phyloP scores from a whole-genome alignment of 2,797 vertebrate genomes.

The Typhlichthys subterraneus region DNA sequence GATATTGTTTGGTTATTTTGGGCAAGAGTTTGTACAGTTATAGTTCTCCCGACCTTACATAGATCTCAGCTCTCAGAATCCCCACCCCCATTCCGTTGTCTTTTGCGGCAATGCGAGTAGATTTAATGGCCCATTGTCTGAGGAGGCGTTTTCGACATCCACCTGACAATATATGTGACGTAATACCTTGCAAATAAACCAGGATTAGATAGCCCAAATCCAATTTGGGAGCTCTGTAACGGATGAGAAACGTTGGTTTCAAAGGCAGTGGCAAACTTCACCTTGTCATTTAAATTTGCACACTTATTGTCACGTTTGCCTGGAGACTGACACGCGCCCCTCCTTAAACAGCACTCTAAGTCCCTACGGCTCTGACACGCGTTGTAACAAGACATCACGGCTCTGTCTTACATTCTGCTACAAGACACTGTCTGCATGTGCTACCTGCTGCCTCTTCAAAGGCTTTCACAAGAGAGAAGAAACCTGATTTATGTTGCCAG shows the following conservation, averaged over 20 bases:
- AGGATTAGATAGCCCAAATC: conserved; percentile 64
- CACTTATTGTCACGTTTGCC: conserved; percentile 38
- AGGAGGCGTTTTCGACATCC: conserved; percentile 56
- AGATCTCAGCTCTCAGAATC: no score
- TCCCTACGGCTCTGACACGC: conserved; percentile 2
- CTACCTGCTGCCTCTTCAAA: conserved; percentile 59
- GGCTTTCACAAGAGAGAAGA: conserved; percentile 45
- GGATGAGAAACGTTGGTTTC: conserved; percentile 44
- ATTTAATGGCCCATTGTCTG: conserved; percentile 58
- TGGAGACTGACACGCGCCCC: neutral
- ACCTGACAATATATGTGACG: conserved; percentile 54
- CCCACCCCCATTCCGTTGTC: no score
- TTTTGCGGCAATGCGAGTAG: conserved; percentile 26
- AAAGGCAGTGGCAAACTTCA: conserved; percentile 42
- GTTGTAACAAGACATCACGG: conserved; percentile 15
- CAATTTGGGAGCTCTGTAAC: conserved; percentile 40
- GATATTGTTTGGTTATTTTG: conserved; percentile 38
- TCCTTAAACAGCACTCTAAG: neutral
- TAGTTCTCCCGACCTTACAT: conserved; percentile 10
- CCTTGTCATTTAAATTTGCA: conserved; percentile 32
- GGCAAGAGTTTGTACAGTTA: conserved; percentile 5
- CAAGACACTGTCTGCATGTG: conserved; percentile 44
- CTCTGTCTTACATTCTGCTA: conserved; percentile 48
- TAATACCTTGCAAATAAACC: conserved; percentile 66
- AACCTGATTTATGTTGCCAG: conserved; percentile 41